Percentiles rank a stretch among this genome's conserved stretches.
phyloP scores from a whole-genome alignment of 1,140 invertebrate species.

The Apis laboriosa region DNA sequence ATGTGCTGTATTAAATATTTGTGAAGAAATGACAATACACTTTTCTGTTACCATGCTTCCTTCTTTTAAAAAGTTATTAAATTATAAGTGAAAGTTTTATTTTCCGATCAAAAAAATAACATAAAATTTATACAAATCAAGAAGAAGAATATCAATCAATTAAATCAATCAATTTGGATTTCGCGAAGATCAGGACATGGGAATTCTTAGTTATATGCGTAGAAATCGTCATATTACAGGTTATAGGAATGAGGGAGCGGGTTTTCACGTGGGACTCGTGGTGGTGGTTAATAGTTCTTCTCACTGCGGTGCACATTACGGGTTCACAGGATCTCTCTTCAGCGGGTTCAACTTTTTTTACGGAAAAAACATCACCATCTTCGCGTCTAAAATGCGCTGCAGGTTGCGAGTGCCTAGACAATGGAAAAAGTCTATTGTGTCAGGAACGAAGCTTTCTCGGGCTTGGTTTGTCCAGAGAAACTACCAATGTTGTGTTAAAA shows the following conservation, averaged over 20 bases:
- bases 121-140: not conserved
- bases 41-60: not conserved
- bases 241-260: slow-evolving; percentile 75
- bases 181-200: slow-evolving; percentile 67
- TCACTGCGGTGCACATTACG: slow-evolving; percentile 61
- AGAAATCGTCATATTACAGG: slow-evolving; percentile 67
- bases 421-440: slow-evolving; percentile 61
- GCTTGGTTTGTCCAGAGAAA: slow-evolving; percentile 48
- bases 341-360: slow-evolving; percentile 9
- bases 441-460: slow-evolving; percentile 60
- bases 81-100: not conserved
- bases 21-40: not conserved
- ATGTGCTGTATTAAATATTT: too few species aligned
- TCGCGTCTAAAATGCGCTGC: slow-evolving; percentile 58
- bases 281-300: slow-evolving; percentile 70
- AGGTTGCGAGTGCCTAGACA: slow-evolving; percentile 67
- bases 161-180: not conserved
- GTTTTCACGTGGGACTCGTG: slow-evolving; percentile 76
- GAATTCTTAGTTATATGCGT: slow-evolving; percentile 60
- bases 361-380: slow-evolving; percentile 12
- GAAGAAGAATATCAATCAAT: slow-evolving; percentile 4
- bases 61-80: not conserved
- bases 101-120: not conserved
- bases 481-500: slow-evolving; percentile 56
- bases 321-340: slow-evolving; percentile 34